phyloP scores from a whole-genome alignment of 64 coral and sea anemone genomes.

The Pocillopora verrucosa region DNA sequence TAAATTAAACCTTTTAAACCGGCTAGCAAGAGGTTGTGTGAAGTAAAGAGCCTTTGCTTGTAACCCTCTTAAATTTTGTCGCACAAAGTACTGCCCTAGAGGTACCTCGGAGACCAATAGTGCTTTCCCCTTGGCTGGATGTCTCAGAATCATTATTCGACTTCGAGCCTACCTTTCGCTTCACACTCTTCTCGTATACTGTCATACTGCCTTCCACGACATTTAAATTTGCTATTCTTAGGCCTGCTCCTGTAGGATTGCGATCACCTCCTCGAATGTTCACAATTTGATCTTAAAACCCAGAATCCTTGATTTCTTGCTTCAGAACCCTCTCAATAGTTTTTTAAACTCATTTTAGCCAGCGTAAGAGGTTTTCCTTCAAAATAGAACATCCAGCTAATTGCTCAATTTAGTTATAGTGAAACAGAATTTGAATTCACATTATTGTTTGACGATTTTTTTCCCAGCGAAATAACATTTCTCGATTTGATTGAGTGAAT shows the following conservation, averaged over 20 bases:
- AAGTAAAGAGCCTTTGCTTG: neutral
- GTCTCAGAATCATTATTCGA: neutral
- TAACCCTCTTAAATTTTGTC: conserved; percentile 4
- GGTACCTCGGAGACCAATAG: neutral
- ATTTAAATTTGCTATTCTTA: neutral
- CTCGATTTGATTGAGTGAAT: too few species aligned
- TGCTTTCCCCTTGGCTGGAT: neutral
- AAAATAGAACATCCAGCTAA: too few species aligned
- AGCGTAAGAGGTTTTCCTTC: too few species aligned
- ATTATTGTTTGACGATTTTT: too few species aligned
- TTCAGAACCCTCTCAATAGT: too few species aligned
- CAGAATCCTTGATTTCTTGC: neutral
- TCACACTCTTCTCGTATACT: neutral
- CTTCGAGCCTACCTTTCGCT: neutral
- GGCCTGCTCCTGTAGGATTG: neutral
- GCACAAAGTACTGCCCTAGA: conserved; percentile 16
- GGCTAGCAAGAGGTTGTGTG: too few species aligned
- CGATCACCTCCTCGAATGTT: neutral
- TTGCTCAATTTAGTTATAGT: too few species aligned
- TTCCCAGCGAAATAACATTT: too few species aligned
- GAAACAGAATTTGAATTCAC: too few species aligned
- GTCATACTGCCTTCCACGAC: neutral
- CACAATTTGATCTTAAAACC: neutral
- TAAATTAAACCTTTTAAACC: neutral
- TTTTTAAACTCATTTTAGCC: too few species aligned